Evolutionary conservation across 2,113 vertebrate species (phyloP), one percentile per base, ranked within the genome.

Genomic region (Crypturellus undulatus): DNA sequence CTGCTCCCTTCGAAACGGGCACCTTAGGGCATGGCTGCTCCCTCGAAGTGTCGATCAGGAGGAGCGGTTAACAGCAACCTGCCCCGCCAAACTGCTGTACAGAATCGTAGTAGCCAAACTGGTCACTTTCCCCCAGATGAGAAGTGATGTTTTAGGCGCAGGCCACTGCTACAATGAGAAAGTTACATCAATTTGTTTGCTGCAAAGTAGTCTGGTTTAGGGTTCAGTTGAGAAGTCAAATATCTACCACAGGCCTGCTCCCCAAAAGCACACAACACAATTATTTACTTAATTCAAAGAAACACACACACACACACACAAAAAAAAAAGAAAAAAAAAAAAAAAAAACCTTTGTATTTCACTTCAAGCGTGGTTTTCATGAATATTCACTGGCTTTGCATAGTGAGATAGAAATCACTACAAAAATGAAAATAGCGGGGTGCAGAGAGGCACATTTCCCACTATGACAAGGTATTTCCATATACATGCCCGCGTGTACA

Each of bases 391-490:
- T 58, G 40, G 78, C 43, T 93, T 73, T 81, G 71, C 94, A 82
- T 17, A 92, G 79, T 17, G 16, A 81, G 20, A 92, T 83, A 97
- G 93, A 93, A 76, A 85, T 54, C 1, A 79, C 34, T 47, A 20
- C 38, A 87, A 24, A 80, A 68, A 45, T 12, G 3, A 47, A 95
- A 92, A 84, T 24, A 72, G 47, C 3, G 26, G 6, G 30, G 5
- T 79, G 67, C 77, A 5, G 80, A 70, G 7, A 75, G 8, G 10
- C 82, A 56, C 59, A 32, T 43, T 87, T 95, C 14, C 77, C 94
- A 21, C 71, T 82, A 78, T 17, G 42, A 92, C 42, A 68, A 79
- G 34, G 5, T 71, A 49, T 43, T 20, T 45, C 30, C 59, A 4
- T n/a, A 12, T 22, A 20, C 26, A 36, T 22, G 5, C 21, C 7